These are phyloP conservation scores for Pristionchus mayeri DNA, from an alignment of 2,888 invertebrate genomes.

Conservation along the genomic window DNA sequence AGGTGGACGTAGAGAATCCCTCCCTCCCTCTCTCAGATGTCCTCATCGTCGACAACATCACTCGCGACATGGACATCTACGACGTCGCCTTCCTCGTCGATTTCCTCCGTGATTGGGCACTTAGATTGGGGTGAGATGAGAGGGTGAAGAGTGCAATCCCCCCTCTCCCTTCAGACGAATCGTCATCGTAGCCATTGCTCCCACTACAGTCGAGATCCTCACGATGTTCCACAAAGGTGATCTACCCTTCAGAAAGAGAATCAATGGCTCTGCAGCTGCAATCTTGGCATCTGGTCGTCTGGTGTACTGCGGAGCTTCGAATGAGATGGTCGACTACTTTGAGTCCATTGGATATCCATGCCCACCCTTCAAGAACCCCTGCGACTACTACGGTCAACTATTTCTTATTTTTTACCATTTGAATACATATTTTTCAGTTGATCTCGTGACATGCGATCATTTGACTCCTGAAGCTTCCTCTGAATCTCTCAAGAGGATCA, in stretches of 20 bases:
- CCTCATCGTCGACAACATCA: slow-evolving; percentile 89
- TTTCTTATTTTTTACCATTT: not conserved
- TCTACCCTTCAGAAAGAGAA: not conserved
- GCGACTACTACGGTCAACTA: slow-evolving; percentile 91
- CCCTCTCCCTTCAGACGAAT: slow-evolving; percentile 83
- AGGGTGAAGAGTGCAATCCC: too few relatives aligned
- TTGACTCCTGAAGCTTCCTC: slow-evolving; percentile 93
- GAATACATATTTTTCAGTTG: slow-evolving; percentile 82
- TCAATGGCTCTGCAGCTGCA: slow-evolving; percentile 81
- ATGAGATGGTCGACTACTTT: slow-evolving; percentile 91
- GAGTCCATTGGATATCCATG: slow-evolving; percentile 92
- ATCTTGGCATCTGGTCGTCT: slow-evolving; percentile 91
- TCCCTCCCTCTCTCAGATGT: slow-evolving; percentile 81
- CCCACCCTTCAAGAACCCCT: slow-evolving; percentile 95
- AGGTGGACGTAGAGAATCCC: too few relatives aligned
- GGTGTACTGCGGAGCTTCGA: slow-evolving; percentile 90
- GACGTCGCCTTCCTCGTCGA: slow-evolving; percentile 95
- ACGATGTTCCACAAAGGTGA: slow-evolving; percentile 88
- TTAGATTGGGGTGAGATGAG: slow-evolving; percentile 49
- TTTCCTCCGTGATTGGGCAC: slow-evolving; percentile 91
- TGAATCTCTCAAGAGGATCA: slow-evolving; percentile 93
- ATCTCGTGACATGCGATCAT: slow-evolving; percentile 92
- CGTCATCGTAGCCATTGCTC: slow-evolving; percentile 91
- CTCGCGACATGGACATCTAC: slow-evolving; percentile 91
- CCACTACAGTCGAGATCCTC: slow-evolving; percentile 94